These are phyloP conservation scores for Nowickia ferox DNA, from an alignment of 2,888 invertebrate genomes.

Conservation along the genomic window DNA sequence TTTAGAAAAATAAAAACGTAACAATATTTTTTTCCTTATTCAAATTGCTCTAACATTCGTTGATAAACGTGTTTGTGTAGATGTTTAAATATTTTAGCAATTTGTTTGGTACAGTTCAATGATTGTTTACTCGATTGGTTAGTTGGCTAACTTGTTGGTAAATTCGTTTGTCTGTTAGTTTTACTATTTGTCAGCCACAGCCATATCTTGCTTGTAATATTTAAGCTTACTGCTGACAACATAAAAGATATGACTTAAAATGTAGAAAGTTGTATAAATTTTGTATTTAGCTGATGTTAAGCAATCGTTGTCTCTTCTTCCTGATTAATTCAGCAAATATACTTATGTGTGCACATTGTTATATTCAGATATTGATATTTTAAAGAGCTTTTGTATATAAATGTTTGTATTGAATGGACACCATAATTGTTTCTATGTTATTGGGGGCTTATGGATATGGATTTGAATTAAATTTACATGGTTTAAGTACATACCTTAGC, in stretches of 20 bases:
- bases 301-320: constrained; percentile 42
- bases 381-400: not conserved
- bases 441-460: constrained; percentile 59
- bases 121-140: constrained; percentile 29
- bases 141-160: constrained; percentile 22
- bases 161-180: constrained; percentile 22
- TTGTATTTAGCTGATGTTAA: constrained; percentile 39
- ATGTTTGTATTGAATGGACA: constrained; percentile 27
- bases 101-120: constrained; percentile 24
- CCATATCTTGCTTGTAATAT: constrained; percentile 61
- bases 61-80: not conserved
- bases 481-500: not conserved
- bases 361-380: not conserved
- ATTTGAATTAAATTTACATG: constrained; percentile 49
- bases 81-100: constrained; percentile 20
- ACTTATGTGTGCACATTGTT: not conserved
- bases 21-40: not conserved
- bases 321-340: constrained; percentile 24
- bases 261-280: constrained; percentile 41
- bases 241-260: constrained; percentile 59
- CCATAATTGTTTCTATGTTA: constrained; percentile 71
- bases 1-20: no score
- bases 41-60: not conserved
- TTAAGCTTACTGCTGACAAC: constrained; percentile 64
- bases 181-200: constrained; percentile 54